These are phyloP conservation scores for Hiodon tergisus DNA, from an alignment of 2,113 vertebrate genomes.

Conservation along the genomic window DNA sequence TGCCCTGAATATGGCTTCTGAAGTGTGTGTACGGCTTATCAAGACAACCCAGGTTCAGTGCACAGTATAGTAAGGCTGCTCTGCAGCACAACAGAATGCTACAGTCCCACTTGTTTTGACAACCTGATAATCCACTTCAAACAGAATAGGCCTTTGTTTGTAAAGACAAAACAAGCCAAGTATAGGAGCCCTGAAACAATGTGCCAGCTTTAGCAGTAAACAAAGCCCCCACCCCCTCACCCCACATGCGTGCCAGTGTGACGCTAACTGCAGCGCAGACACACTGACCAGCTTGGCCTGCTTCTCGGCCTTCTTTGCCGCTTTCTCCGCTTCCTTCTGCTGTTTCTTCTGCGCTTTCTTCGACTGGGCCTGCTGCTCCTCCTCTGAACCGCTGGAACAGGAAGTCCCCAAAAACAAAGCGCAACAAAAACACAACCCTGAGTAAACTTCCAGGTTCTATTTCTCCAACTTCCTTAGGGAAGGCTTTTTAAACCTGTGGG, in stretches of 20 bases:
- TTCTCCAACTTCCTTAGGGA: constrained; percentile 56
- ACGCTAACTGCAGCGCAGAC: constrained; percentile 28
- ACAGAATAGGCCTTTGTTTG: constrained; percentile 31
- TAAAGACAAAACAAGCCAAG: constrained; percentile 24
- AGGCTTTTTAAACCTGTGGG: constrained; percentile 38
- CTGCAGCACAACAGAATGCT: too few relatives aligned
- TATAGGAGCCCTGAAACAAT: constrained; percentile 44
- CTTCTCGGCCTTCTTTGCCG: constrained; percentile 18
- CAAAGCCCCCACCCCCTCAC: constrained; percentile 13
- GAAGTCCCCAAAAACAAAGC: constrained; percentile 26
- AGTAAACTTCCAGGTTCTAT: constrained; percentile 67
- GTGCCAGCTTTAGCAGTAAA: constrained; percentile 29
- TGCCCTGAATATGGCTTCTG: too few relatives aligned
- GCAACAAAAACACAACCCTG: constrained; percentile 33
- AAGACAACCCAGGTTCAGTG: too few relatives aligned
- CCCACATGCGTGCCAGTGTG: constrained; percentile 30
- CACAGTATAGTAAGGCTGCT: too few relatives aligned
- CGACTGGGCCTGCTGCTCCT: constrained; percentile 38
- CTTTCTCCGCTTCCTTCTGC: constrained; percentile 34
- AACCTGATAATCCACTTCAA: constrained; percentile 15
- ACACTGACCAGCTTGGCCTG: constrained; percentile 3
- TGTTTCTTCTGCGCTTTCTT: constrained; percentile 37
- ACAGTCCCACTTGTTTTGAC: neutral
- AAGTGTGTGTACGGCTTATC: too few relatives aligned
- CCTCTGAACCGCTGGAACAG: constrained; percentile 29